Evolutionary conservation across 2,113 vertebrate species (phyloP).

Genomic region (Dunckerocampus dactyliophorus): DNA sequence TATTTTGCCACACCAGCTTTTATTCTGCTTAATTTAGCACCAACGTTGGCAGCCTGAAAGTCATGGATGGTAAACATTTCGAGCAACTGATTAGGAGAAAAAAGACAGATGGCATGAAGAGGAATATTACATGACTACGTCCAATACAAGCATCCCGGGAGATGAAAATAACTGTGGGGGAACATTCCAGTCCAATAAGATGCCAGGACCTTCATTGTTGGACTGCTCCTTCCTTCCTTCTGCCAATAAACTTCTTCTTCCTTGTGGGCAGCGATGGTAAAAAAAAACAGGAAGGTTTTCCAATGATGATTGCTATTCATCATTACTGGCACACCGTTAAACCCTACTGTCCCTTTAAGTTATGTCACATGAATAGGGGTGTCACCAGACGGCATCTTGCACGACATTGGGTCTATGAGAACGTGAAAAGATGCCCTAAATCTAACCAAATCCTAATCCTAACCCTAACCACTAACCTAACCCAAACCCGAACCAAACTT

Average conservation of each 20-base stretch:
- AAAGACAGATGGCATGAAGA: slow-evolving; percentile 48
- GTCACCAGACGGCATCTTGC: too few relatives aligned
- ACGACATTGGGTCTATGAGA: too few relatives aligned
- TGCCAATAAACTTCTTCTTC: slow-evolving; percentile 3
- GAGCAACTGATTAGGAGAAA: slow-evolving; percentile 23
- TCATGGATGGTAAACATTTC: slow-evolving; percentile 6
- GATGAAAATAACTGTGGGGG: slow-evolving; percentile 43
- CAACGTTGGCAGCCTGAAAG: slow-evolving; percentile 10
- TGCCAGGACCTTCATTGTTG: slow-evolving; percentile 20
- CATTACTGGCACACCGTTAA: not conserved
- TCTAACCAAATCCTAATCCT: too few relatives aligned
- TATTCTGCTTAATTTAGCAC: slow-evolving; percentile 26
- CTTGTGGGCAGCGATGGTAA: not conserved
- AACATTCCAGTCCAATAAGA: slow-evolving; percentile 24
- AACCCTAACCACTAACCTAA: too few relatives aligned
- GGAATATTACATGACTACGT: slow-evolving; percentile 33
- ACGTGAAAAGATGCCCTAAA: too few relatives aligned
- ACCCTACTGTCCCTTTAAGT: too few relatives aligned
- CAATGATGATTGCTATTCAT: slow-evolving; percentile 2
- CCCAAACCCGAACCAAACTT: too few relatives aligned
- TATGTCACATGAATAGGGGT: not conserved
- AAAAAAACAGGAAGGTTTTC: slow-evolving; percentile 2
- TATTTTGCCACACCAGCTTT: slow-evolving; percentile 16
- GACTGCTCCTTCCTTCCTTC: slow-evolving; percentile 13
- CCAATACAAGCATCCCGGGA: slow-evolving; percentile 17